phyloP scores from a whole-genome alignment of 2,888 invertebrate species.

The Onchidella celtica region DNA sequence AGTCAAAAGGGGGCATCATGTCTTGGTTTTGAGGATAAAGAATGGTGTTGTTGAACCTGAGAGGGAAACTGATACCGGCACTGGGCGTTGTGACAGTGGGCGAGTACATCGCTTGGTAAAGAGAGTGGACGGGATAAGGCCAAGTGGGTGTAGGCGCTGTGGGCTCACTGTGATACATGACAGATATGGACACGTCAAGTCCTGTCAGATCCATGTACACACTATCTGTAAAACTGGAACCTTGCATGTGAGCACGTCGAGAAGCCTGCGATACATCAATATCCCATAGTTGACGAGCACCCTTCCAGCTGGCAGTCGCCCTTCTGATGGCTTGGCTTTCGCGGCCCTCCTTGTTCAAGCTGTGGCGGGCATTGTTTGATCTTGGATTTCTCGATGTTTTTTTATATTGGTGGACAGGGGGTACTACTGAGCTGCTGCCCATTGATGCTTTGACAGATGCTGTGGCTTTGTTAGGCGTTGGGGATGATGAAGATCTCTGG shows the following conservation, averaged over 20 bases:
- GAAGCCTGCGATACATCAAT: conserved; percentile 64
- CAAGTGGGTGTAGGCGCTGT: background rate
- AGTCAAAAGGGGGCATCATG: conserved; percentile 74
- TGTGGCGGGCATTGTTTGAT: background rate
- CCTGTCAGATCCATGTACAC: conserved; percentile 77
- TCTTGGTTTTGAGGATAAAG: conserved; percentile 64
- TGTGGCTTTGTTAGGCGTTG: background rate
- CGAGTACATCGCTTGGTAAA: conserved; percentile 47
- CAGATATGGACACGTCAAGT: conserved; percentile 72
- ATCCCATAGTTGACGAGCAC: conserved; percentile 64
- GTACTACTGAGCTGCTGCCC: background rate
- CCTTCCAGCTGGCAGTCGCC: conserved; percentile 41
- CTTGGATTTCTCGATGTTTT: conserved; percentile 17
- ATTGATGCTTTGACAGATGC: background rate
- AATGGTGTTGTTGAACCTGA: conserved; percentile 63
- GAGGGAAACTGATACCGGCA: conserved; percentile 50
- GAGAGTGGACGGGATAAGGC: conserved; percentile 58
- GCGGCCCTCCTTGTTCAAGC: background rate
- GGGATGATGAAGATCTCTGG: conserved; percentile 15
- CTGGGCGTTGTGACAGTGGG: conserved; percentile 57
- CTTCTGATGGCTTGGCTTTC: conserved; percentile 14
- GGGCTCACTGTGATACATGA: conserved; percentile 71
- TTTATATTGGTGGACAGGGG: too few relatives aligned
- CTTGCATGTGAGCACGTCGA: conserved; percentile 47
- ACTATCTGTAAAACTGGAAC: conserved; percentile 60